Evolutionary conservation across 2,797 vertebrate genomes (phyloP).

Genomic region (Meriones psammophilus): DNA sequence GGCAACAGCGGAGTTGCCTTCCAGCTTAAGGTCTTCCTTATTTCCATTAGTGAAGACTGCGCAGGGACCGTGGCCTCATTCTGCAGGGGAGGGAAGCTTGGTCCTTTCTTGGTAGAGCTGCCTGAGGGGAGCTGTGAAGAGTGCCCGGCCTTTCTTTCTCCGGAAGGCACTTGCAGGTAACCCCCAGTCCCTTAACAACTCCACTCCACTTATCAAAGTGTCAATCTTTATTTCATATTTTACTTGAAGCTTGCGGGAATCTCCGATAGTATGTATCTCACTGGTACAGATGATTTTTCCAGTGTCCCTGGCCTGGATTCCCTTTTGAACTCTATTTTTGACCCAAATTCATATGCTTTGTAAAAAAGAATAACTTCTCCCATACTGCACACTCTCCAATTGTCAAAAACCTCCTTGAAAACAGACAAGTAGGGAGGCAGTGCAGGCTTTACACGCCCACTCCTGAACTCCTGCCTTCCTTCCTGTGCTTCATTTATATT

Average conservation of each 20-base stretch:
- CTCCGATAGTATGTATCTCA: background rate
- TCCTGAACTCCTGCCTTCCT: constrained; percentile 83
- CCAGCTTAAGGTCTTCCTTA: background rate
- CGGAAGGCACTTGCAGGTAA: background rate
- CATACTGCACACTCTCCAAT: constrained; percentile 66
- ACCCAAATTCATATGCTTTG: constrained; percentile 37
- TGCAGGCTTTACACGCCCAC: background rate
- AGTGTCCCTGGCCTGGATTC: constrained; percentile 2
- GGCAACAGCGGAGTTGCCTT: background rate
- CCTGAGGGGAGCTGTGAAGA: background rate
- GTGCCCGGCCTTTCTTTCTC: background rate
- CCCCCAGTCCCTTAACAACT: background rate
- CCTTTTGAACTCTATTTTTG: constrained; percentile 51
- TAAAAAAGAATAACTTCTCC: background rate
- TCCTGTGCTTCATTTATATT: constrained; percentile 84
- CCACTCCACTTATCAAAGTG: background rate
- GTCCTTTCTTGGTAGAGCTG: background rate
- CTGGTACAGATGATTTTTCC: background rate
- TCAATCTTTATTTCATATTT: constrained; percentile 18
- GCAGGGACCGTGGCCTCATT: background rate
- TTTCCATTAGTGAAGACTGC: background rate
- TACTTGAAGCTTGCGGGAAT: background rate
- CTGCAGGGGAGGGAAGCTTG: background rate
- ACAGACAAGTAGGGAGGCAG: constrained; percentile 10
- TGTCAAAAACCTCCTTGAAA: constrained; percentile 80